Base-by-base conservation (phyloP, 2,113 vertebrate genomes). In the Brachypodius melanocephalos region DNA sequence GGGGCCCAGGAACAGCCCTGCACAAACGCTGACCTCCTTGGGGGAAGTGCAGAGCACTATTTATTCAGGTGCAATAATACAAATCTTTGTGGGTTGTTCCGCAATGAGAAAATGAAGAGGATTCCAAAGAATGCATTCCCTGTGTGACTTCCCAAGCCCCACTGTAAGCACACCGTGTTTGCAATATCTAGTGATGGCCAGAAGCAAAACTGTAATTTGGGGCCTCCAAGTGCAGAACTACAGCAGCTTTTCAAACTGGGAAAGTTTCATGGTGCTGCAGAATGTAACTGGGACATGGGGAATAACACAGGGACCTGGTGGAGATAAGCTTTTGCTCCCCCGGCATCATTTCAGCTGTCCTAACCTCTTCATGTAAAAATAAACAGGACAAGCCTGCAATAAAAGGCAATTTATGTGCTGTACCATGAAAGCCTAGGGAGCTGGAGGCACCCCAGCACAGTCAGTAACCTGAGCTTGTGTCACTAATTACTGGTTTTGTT, bases 61-160 rank as follows among this genome's bases (percentile, higher is more conserved):
- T 99, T 99, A 97, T 98, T 99, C 99, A 99, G 99, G 98, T 99
- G 99, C 98, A 98, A 98, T 98, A 98, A 98, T 94, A 98, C 98
- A 98, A 98, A 98, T 97, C 97, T 96, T 97, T 95, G 96, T 90
- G 74, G 97, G 96, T 85, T 98, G 98, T 95, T 98, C 97, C 85
- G 91, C 95, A 93, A 91, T 97, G 98, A 98, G 98, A 98, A 98
- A 98, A 99, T 98, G 98, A 98, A 98, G 97, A 98, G 88, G 97
- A 98, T 98, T 98, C 97, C 98, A 97, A 98, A 98, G 98, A 99
- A 99, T 98, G 98, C 93, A 29, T 92, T 98, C 98, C 97, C 96
- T 97, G 96, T 98, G 98, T 81, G 98, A 97, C 94, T 96, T 85
- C 90, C 97, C 85, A 20, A 92, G 82, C 91, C 97, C 84, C 79